These are phyloP conservation scores for Nerophis ophidion DNA, from an alignment of 2,113 vertebrate genomes.

Conservation along the genomic window DNA sequence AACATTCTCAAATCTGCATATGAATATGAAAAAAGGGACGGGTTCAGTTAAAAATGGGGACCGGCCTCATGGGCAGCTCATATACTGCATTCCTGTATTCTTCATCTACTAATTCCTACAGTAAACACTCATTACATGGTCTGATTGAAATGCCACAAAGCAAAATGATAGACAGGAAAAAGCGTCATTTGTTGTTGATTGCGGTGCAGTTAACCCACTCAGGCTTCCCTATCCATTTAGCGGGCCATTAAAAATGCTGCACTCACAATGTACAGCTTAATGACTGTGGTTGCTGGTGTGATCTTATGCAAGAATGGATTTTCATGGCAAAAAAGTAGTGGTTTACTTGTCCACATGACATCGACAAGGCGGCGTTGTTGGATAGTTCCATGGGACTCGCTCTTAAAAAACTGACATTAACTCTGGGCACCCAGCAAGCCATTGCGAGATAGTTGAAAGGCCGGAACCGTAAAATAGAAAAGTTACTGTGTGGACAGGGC, in stretches of 20 bases:
- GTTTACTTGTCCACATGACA: no score
- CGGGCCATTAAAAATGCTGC: conserved; percentile 35
- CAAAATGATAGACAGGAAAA: conserved; percentile 2
- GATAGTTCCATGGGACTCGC: no score
- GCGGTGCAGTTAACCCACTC: conserved; percentile 33
- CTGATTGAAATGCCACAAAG: conserved; percentile 13
- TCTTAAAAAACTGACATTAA: no score
- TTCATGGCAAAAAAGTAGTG: conserved; percentile 24
- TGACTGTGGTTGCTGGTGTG: conserved; percentile 25
- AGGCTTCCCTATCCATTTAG: conserved; percentile 34
- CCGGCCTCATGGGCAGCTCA: conserved; percentile 23
- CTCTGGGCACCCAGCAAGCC: no score
- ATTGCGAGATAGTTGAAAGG: no score
- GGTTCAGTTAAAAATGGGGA: conserved; percentile 33
- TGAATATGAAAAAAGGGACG: conserved; percentile 32
- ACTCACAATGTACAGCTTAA: conserved; percentile 32
- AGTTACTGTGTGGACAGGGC: no score
- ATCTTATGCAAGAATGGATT: conserved; percentile 23
- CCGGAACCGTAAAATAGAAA: no score
- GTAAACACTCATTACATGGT: conserved; percentile 26
- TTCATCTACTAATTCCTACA: conserved; percentile 61
- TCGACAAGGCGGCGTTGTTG: no score
- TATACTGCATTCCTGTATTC: conserved; percentile 45
- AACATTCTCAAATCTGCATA: conserved; percentile 55
- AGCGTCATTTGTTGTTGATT: conserved; percentile 6